These are phyloP conservation scores for Aricia artaxerxes DNA, from an alignment of 2,888 invertebrate genomes.

Conservation along the genomic window DNA sequence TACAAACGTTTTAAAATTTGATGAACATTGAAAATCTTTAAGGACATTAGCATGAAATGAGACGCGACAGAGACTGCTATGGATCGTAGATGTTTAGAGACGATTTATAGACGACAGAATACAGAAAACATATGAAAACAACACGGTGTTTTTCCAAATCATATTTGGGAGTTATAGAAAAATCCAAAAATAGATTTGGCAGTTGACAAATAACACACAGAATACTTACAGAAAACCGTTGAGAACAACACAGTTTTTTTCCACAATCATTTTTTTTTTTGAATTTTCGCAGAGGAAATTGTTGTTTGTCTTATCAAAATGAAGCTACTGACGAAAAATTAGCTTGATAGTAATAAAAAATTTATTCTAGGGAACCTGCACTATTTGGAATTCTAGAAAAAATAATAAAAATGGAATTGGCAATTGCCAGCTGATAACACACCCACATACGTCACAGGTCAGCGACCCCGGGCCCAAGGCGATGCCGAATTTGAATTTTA, in stretches of 20 bases:
- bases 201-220: constrained; percentile 41
- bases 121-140: background rate
- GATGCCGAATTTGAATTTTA: constrained; percentile 72
- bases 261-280: no score
- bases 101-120: no score
- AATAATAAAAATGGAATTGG: constrained; percentile 14
- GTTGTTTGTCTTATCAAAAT: no score
- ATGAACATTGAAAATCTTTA: background rate
- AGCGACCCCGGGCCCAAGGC: constrained; percentile 52
- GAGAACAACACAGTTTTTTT: no score
- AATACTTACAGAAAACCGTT: no score
- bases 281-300: no score
- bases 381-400: constrained; percentile 3
- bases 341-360: no score
- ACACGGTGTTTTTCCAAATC: background rate
- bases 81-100: no score
- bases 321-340: no score
- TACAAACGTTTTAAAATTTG: background rate
- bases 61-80: no score
- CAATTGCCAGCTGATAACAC: constrained; percentile 39
- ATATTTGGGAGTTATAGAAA: background rate
- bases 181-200: background rate
- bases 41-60: background rate
- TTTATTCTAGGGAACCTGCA: no score
- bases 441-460: constrained; percentile 49